Evolutionary conservation across 2,888 invertebrate genomes (phyloP).

Genomic region (Trachelus tabidus): DNA sequence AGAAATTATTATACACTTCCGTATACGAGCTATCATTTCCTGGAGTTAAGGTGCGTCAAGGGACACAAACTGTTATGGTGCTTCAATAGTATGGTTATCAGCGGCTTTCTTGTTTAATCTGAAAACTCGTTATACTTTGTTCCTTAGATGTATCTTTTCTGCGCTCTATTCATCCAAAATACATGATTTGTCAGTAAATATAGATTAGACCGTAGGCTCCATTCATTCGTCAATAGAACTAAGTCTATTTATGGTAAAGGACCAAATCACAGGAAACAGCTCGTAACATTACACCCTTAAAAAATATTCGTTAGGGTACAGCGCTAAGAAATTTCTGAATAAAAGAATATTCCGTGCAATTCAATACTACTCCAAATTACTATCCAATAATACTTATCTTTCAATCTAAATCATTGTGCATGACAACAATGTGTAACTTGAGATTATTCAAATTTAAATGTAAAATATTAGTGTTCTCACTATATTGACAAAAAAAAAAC

Average conservation of each 20-base stretch:
- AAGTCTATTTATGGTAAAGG: not conserved
- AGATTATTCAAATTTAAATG: not conserved
- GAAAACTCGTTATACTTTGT: not conserved
- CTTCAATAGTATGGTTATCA: not conserved
- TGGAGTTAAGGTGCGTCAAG: slow-evolving; percentile 7
- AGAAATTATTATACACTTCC: slow-evolving; percentile 1
- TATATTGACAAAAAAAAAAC: not conserved
- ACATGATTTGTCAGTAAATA: not conserved
- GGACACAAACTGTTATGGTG: slow-evolving; percentile 10
- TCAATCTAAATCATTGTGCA: not conserved
- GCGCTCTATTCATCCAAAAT: not conserved
- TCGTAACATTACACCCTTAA: not conserved
- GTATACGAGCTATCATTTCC: not conserved
- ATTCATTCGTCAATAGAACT: slow-evolving; percentile 1
- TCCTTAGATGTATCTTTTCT: not conserved
- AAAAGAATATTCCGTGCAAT: not conserved
- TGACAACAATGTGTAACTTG: not conserved
- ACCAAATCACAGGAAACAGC: not conserved
- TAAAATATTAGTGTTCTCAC: not conserved
- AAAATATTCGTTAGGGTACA: not conserved
- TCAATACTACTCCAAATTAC: not conserved
- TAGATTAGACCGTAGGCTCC: not conserved
- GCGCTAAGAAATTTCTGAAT: not conserved
- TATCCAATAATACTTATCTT: not conserved
- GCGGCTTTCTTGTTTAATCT: not conserved